phyloP scores from a whole-genome alignment of 1,140 invertebrate species.

The Parapsyche elsis region DNA sequence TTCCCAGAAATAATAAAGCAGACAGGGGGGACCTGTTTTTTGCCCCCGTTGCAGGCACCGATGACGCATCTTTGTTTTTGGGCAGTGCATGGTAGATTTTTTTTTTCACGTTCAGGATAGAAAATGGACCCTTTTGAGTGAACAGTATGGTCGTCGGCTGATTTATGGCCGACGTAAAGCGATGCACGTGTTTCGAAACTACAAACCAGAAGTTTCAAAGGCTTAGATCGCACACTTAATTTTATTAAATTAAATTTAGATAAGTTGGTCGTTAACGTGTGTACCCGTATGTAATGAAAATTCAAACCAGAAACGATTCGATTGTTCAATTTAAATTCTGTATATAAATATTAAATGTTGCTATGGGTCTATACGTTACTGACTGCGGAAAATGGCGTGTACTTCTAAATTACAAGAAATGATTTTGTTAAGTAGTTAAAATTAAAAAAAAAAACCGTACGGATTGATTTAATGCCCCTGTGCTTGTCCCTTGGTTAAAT shows the following conservation, averaged over 20 bases:
- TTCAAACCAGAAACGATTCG: too few species aligned
- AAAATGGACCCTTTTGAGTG: slow-evolving; percentile 48
- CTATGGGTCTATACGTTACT: too few species aligned
- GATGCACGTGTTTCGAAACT: slow-evolving; percentile 43
- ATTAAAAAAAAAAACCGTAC: too few species aligned
- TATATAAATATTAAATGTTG: too few species aligned
- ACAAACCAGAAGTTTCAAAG: not conserved
- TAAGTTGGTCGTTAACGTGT: too few species aligned
- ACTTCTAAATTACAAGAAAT: too few species aligned
- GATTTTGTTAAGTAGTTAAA: too few species aligned
- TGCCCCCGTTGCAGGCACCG: not conserved
- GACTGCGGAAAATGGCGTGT: too few species aligned
- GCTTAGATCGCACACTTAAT: too few species aligned
- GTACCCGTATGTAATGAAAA: too few species aligned
- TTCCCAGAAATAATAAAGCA: slow-evolving; percentile 48
- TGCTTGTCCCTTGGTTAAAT: not conserved
- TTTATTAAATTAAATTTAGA: too few species aligned
- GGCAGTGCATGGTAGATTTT: slow-evolving; percentile 31
- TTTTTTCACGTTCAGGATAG: slow-evolving; percentile 11
- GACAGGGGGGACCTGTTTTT: slow-evolving; percentile 24
- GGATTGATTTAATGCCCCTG: not conserved
- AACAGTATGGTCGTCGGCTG: slow-evolving; percentile 44
- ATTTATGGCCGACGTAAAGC: slow-evolving; percentile 39
- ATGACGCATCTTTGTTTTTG: slow-evolving; percentile 49
- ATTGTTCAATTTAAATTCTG: too few species aligned